Percentiles rank a stretch among this genome's conserved stretches.
Conservation (phyloP, 2,888 invertebrate species). For the Tricholauxania praeusta region DNA sequence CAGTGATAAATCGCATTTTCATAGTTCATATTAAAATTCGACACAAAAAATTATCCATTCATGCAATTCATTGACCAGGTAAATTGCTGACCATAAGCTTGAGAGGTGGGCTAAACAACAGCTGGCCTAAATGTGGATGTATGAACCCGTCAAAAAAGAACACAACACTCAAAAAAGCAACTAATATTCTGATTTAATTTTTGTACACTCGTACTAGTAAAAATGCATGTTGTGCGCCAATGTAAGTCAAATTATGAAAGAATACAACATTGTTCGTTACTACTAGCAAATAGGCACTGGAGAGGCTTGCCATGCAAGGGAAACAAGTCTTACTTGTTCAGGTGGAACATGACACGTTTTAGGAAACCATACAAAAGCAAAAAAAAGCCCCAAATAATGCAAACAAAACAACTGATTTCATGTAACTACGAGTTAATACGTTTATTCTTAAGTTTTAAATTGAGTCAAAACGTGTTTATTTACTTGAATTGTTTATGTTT, state of each 20-base stretch:
- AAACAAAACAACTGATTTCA: too few relatives aligned
- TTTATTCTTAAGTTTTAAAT: too few relatives aligned
- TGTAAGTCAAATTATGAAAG: neutral
- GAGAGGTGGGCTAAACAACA: too few relatives aligned
- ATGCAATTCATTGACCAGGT: too few relatives aligned
- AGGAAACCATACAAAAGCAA: slow-evolving; percentile 20
- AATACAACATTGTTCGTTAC: neutral
- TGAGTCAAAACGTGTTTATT: too few relatives aligned
- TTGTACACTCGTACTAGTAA: too few relatives aligned
- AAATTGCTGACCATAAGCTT: too few relatives aligned
- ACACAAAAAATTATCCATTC: neutral
- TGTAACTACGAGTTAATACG: too few relatives aligned
- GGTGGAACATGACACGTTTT: slow-evolving; percentile 21
- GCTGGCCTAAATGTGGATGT: neutral
- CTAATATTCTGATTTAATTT: too few relatives aligned
- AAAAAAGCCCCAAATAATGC: neutral
- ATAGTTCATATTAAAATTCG: neutral
- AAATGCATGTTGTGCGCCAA: too few relatives aligned
- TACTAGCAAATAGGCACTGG: too few relatives aligned
- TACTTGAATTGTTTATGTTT: too few relatives aligned
- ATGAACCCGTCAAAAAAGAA: neutral
- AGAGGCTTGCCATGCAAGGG: neutral
- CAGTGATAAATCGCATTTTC: neutral
- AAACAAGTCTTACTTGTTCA: slow-evolving; percentile 6
- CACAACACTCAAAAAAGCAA: neutral